phyloP scores from a whole-genome alignment of 2,888 invertebrate genomes.

The Cistogaster globosa region DNA sequence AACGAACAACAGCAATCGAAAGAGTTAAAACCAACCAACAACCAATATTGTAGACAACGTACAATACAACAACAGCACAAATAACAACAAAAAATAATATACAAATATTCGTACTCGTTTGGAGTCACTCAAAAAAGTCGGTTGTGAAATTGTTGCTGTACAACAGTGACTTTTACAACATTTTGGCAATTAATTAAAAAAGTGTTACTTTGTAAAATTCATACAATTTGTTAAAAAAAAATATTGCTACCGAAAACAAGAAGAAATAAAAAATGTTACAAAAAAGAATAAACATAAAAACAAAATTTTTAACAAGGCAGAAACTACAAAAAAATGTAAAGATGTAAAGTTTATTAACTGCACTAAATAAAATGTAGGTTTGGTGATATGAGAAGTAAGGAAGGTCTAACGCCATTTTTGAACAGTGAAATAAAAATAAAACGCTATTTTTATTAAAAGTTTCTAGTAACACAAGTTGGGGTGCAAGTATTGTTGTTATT shows the following conservation, averaged over 20 bases:
- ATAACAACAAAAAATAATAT: not conserved
- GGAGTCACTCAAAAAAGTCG: conserved; percentile 30
- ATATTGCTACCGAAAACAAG: conserved; percentile 61
- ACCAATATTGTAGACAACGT: conserved; percentile 14
- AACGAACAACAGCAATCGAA: conserved; percentile 29
- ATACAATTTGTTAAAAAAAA: conserved; percentile 67
- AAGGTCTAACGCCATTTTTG: conserved; percentile 34
- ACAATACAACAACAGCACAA: not conserved
- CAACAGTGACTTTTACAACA: conserved; percentile 67
- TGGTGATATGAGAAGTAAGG: conserved; percentile 34
- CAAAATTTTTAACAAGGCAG: conserved; percentile 3
- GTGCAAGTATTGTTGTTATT: too few relatives aligned
- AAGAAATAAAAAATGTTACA: conserved; percentile 11
- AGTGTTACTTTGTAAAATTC: conserved; percentile 72
- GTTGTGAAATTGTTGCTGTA: conserved; percentile 52
- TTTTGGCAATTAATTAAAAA: conserved; percentile 77
- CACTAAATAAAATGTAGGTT: conserved; percentile 25
- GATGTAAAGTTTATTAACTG: conserved; percentile 48
- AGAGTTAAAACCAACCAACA: conserved; percentile 14
- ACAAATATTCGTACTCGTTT: not conserved
- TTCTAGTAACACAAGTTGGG: too few relatives aligned
- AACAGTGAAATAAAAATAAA: not conserved
- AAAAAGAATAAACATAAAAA: not conserved
- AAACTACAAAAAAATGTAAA: conserved; percentile 27
- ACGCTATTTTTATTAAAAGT: too few relatives aligned